phyloP scores from a whole-genome alignment of 2,888 invertebrate species.

The Heliconius ethilla region DNA sequence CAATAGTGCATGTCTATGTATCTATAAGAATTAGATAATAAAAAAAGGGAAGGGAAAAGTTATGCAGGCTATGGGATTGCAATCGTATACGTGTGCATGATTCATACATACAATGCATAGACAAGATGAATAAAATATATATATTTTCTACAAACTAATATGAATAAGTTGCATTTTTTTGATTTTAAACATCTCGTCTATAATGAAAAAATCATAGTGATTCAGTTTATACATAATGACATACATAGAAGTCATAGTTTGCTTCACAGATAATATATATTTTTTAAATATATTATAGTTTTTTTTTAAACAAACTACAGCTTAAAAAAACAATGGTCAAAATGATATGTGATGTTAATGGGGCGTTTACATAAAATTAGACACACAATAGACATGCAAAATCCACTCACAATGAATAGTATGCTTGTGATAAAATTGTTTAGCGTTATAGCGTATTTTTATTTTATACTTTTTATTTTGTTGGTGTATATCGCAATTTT shows the following conservation, averaged over 20 bases:
- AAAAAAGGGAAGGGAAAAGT: not conserved
- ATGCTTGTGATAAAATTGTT: conserved; percentile 21
- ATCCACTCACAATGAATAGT: conserved; percentile 41
- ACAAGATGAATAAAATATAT: conserved; percentile 7
- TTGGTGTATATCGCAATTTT: too few relatives aligned
- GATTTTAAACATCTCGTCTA: conserved; percentile 18
- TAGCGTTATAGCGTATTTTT: too few relatives aligned
- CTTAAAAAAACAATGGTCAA: conserved; percentile 29
- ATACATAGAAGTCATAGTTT: conserved; percentile 27
- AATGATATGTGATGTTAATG: conserved; percentile 34
- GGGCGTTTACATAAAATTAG: conserved; percentile 27
- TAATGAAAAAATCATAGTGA: not conserved
- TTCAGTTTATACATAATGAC: conserved; percentile 17
- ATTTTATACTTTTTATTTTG: too few relatives aligned
- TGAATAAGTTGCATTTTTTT: not conserved
- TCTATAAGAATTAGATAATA: not conserved
- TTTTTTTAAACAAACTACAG: conserved; percentile 29
- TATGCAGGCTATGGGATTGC: not conserved
- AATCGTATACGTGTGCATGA: conserved; percentile 30
- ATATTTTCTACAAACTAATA: not conserved
- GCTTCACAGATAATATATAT: not conserved
- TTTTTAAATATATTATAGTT: not conserved
- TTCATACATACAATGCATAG: conserved; percentile 5
- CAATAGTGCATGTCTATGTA: conserved; percentile 11
- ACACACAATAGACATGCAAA: conserved; percentile 40